Conservation (phyloP, 2,797 vertebrate species). For the Lepus townsendii region DNA sequence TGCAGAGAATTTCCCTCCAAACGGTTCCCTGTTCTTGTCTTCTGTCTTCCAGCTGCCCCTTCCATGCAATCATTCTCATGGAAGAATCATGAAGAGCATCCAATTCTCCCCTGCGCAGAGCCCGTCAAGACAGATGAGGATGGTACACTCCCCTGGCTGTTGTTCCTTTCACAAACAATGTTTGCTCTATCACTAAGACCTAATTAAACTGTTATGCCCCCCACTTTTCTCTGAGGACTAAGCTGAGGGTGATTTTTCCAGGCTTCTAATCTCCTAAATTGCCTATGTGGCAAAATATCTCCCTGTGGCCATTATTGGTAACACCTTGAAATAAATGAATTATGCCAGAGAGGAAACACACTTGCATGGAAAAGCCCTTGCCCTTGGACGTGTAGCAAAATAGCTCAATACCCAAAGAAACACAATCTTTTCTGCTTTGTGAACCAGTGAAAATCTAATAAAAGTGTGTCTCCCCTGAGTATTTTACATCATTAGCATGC, state of each 20-base stretch:
- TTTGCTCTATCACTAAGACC: conserved; percentile 70
- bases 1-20: conserved; percentile 32
- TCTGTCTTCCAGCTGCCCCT: not conserved
- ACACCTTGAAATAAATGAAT: conserved; percentile 81
- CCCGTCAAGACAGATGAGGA: not conserved
- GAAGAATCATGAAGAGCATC: not conserved
- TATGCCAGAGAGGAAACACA: conserved; percentile 63
- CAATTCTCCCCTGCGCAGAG: not conserved
- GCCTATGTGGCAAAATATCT: conserved; percentile 66
- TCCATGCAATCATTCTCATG: not conserved
- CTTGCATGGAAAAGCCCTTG: conserved; percentile 42
- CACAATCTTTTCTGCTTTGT: conserved; percentile 69
- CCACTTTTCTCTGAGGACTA: conserved; percentile 59
- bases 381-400: conserved; percentile 50
- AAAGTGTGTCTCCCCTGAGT: conserved; percentile 76
- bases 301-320: conserved; percentile 71
- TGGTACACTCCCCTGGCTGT: not conserved
- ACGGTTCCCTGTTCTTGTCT: not conserved
- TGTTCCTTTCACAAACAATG: conserved; percentile 66
- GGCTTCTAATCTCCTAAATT: conserved; percentile 79
- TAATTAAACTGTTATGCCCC: conserved; percentile 75
- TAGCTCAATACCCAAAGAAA: conserved; percentile 62
- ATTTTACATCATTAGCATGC: conserved; percentile 79
- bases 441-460: conserved; percentile 78
- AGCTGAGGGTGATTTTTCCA: conserved; percentile 76